Base-by-base conservation (phyloP, 2,797 vertebrate genomes). In the Darevskia mixta region DNA sequence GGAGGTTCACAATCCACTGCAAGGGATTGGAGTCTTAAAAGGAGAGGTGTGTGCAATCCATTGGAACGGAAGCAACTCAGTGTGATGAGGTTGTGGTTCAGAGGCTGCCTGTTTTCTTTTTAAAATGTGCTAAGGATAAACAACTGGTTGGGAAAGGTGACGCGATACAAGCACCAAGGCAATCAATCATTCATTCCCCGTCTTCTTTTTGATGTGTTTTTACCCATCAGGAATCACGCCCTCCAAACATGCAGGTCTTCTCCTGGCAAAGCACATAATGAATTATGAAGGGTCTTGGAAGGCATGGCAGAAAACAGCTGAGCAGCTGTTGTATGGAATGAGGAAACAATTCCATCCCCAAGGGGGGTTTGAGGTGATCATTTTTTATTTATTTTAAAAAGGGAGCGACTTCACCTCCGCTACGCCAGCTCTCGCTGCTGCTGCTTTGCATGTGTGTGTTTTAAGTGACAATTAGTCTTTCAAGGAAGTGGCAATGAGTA, bases 381-480 rank as follows among this genome's bases (percentile, higher is more conserved):
- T 84, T 78, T 18, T 23, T 64, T 64, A 23, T 64, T 64, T 64
- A 64, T 64, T 64, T 64, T 77, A 67, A 43, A 45, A 41, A 27
- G 49, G 49, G 49, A 55, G 49, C 13, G 13, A 55, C 49, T 15
- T 55, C 25, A 38, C 17, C 81, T 18, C 67, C 79, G 2, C 75
- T 86, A 67, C 73, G 81, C 81, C 81, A 88, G 71, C 72, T 77
- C 88, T 86, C 10, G 27, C n/a, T 35, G 35, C 35, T 77, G 55
- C 55, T 55, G 32, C 45, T 78, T 75, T 67, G 29, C 66, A 13
- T 55, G 11, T 27, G 27, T 35, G 5, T n/a, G 61, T 49, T 29
- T 75, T 82, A 88, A 92, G 87, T 84, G 90, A 86, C 92, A 93
- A 94, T 93, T 93, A 94, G 93, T 92, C 94, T 89, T 92, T 90